Percentiles rank a stretch among this genome's conserved stretches.
phyloP scores from a whole-genome alignment of 2,797 vertebrate genomes.

The Gymnoscopelus microlampas region DNA sequence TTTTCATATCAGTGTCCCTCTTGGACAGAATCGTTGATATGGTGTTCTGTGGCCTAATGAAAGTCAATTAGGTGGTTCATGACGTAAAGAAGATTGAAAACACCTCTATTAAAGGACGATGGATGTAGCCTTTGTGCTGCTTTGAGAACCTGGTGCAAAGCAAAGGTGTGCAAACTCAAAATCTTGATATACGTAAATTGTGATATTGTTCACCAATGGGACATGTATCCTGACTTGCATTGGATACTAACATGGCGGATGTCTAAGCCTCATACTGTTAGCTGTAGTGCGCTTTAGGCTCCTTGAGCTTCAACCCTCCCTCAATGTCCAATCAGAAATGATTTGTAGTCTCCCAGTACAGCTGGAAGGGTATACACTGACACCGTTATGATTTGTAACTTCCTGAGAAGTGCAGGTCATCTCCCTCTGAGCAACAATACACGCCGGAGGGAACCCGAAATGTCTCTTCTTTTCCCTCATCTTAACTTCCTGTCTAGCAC shows the following conservation, averaged over 20 bases:
- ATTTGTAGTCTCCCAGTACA: conserved; percentile 45
- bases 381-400: conserved; percentile 53
- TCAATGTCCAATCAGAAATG: conserved; percentile 53
- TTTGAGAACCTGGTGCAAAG: no score
- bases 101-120: no score
- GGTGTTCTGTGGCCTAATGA: no score
- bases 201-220: background rate
- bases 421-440: conserved; percentile 17
- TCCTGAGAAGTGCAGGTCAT: conserved; percentile 37
- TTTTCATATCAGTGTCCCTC: no score
- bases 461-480: conserved; percentile 32
- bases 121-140: no score
- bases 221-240: background rate
- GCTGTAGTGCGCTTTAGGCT: conserved; percentile 6
- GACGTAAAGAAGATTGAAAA: no score
- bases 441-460: conserved; percentile 8
- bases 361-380: conserved; percentile 34
- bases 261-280: background rate
- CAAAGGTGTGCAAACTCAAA: no score
- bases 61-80: no score
- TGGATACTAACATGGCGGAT: background rate
- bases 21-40: no score
- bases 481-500: conserved; percentile 13
- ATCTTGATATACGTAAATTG: no score
- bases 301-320: conserved; percentile 21